phyloP scores from a whole-genome alignment of 2,797 vertebrate species.

The Semotilus atromaculatus region DNA sequence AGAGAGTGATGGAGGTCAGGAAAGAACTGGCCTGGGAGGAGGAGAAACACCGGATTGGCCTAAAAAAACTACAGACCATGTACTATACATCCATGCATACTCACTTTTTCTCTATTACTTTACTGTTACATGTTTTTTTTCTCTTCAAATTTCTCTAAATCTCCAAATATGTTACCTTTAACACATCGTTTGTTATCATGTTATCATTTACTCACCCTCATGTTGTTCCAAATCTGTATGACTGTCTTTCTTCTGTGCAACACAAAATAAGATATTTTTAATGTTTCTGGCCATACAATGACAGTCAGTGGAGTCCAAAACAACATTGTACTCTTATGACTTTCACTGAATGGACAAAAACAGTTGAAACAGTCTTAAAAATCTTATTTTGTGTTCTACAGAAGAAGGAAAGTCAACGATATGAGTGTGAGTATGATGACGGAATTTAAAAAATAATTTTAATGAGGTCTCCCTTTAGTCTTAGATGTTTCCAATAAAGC shows the following conservation, averaged over 20 bases:
- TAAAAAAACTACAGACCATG: constrained; percentile 84
- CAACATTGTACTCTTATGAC: background rate
- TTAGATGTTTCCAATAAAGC: background rate
- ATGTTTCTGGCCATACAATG: background rate
- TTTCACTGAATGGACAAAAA: background rate
- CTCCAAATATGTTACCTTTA: background rate
- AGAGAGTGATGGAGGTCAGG: constrained; percentile 76
- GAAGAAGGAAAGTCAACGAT: background rate
- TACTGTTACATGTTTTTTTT: background rate
- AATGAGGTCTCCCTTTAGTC: too few species aligned
- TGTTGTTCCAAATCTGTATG: background rate
- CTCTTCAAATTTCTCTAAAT: background rate
- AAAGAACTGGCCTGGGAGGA: constrained; percentile 86
- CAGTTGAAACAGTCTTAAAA: background rate
- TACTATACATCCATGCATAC: constrained; percentile 52
- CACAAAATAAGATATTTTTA: background rate
- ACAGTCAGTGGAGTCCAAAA: background rate
- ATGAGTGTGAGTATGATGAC: background rate
- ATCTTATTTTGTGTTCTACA: background rate
- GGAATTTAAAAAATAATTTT: too few species aligned
- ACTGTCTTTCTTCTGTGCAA: background rate
- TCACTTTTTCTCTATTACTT: background rate
- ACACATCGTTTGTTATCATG: background rate
- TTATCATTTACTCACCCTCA: background rate
- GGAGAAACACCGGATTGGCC: constrained; percentile 77